Evolutionary conservation across 2,113 vertebrate genomes (phyloP).

Genomic region (Terrapene triunguis): DNA sequence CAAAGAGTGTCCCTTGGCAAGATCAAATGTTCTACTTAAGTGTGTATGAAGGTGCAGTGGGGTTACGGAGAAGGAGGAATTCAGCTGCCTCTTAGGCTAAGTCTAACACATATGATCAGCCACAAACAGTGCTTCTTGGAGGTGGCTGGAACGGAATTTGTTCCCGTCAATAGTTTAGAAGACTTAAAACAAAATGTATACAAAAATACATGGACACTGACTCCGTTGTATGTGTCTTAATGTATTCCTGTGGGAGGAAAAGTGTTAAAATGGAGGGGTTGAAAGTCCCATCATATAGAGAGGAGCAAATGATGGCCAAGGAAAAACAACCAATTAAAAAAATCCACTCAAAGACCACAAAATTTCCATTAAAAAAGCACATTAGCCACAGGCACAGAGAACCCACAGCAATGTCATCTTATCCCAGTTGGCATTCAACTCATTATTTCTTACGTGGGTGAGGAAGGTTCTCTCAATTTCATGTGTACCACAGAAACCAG

Average conservation of each 20-base stretch:
- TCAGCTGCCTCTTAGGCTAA: neutral
- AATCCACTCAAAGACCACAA: constrained; percentile 11
- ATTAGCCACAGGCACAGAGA: neutral
- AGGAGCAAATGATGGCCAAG: constrained; percentile 7
- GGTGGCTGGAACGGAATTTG: neutral
- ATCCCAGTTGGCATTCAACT: neutral
- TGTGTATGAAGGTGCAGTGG: neutral
- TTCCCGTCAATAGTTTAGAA: neutral
- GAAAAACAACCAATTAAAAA: neutral
- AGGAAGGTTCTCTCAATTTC: constrained; percentile 1
- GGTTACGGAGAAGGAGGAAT: neutral
- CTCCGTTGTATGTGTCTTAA: neutral
- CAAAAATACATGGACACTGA: neutral
- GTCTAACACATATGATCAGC: neutral
- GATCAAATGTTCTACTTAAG: neutral
- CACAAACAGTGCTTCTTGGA: neutral
- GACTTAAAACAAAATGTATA: neutral
- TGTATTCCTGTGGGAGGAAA: neutral
- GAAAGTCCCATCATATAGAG: neutral
- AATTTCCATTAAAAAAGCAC: constrained; percentile 24
- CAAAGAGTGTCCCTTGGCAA: neutral
- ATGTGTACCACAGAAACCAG: neutral
- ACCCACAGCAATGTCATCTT: neutral
- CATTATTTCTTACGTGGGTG: constrained; percentile 25
- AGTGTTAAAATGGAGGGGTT: neutral